phyloP scores from a whole-genome alignment of 1,140 invertebrate species.

The Samia ricini region DNA sequence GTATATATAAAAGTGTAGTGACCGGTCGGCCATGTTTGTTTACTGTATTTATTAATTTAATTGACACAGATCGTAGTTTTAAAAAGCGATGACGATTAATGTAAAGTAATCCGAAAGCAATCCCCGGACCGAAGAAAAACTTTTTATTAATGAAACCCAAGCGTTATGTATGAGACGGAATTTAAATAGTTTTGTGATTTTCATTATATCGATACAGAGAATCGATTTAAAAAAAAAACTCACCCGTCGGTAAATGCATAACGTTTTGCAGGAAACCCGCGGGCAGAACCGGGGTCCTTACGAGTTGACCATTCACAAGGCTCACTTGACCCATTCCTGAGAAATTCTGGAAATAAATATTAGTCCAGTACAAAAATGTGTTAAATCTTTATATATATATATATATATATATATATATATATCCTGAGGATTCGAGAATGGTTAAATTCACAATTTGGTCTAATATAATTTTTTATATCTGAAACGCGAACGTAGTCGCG shows the following conservation, averaged over 20 bases:
- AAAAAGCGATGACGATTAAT: conserved; percentile 40
- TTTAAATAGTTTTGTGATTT: background rate
- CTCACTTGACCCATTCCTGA: conserved; percentile 72
- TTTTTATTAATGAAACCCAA: conserved; percentile 10
- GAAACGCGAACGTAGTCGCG: too few species aligned
- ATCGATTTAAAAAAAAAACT: conserved; percentile 16
- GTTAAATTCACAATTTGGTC: too few species aligned
- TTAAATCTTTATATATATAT: background rate
- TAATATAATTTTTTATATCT: too few species aligned
- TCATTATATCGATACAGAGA: too few species aligned
- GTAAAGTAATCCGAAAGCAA: conserved; percentile 41
- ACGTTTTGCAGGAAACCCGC: conserved; percentile 79
- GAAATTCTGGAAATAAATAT: conserved; percentile 67
- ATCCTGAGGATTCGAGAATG: too few species aligned
- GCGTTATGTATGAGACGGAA: background rate
- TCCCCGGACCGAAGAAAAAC: conserved; percentile 40
- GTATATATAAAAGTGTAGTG: too few species aligned
- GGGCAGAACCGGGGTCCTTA: conserved; percentile 78
- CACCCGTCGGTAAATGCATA: conserved; percentile 72
- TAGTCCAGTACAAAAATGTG: too few species aligned
- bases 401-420: too few species aligned
- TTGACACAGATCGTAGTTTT: background rate
- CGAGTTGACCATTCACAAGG: conserved; percentile 80
- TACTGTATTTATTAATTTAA: background rate
- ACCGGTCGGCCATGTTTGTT: too few species aligned